These are phyloP conservation scores for Oreortyx pictus DNA, from an alignment of 2,797 vertebrate genomes.

Conservation along the genomic window DNA sequence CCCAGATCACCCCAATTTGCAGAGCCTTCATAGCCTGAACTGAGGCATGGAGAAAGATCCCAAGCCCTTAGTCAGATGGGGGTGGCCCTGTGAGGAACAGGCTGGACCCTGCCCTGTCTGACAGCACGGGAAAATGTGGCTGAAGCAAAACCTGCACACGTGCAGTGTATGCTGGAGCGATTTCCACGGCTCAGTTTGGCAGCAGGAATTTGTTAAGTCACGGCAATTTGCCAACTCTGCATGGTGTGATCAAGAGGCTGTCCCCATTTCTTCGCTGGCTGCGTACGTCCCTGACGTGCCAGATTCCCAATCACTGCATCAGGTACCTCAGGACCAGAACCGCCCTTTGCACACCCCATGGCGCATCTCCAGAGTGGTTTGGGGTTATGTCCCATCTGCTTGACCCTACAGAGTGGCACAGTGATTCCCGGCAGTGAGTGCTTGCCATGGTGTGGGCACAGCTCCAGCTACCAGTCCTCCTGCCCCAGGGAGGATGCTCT, in stretches of 20 bases:
- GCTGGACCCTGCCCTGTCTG: neutral
- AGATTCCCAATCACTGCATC: neutral
- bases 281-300: neutral
- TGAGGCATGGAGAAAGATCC: neutral
- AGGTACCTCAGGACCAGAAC: neutral
- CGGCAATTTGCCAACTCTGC: constrained; percentile 43
- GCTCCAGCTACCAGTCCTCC: neutral
- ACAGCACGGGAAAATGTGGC: neutral
- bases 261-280: constrained; percentile 15
- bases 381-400: fast-evolving
- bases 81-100: fast-evolving
- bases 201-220: constrained; percentile 35
- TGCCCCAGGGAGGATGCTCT: neutral
- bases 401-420: fast-evolving
- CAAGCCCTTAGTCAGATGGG: fast-evolving
- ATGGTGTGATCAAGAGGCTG: constrained; percentile 37
- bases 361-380: fast-evolving
- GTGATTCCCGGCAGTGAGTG: fast-evolving
- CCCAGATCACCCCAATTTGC: neutral
- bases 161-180: constrained; percentile 27
- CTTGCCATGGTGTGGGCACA: neutral
- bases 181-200: constrained; percentile 54
- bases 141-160: neutral
- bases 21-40: neutral
- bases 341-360: fast-evolving